A percentile compares a stretch with the other conserved stretches of the same genome.
These are phyloP conservation scores for Drosophila lowei DNA, from an alignment of 1,140 invertebrate genomes.

Conservation along the genomic window DNA sequence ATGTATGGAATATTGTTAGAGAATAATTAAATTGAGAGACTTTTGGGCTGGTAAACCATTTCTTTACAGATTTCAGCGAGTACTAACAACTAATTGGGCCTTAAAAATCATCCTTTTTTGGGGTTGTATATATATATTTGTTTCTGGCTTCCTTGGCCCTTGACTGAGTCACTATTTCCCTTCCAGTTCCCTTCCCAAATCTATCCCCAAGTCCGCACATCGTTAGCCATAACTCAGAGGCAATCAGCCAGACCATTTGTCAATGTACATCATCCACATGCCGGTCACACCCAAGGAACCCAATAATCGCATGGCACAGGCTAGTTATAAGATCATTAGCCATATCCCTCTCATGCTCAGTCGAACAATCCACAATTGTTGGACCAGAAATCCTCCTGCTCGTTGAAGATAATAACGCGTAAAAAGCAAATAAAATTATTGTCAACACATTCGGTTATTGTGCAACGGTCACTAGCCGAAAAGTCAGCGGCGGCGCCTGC, in stretches of 20 bases:
- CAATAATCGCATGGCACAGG: conserved; percentile 17
- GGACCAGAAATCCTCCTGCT: conserved; percentile 62
- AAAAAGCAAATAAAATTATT: conserved; percentile 77
- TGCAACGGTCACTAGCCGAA: conserved; percentile 44
- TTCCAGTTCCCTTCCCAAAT: too few relatives aligned
- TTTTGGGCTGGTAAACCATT: too few relatives aligned
- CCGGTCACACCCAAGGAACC: conserved; percentile 21
- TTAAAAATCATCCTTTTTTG: too few relatives aligned
- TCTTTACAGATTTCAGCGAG: too few relatives aligned
- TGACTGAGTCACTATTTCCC: too few relatives aligned
- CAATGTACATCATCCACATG: conserved; percentile 10
- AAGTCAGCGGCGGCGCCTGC: conserved; percentile 66
- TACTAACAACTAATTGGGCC: too few relatives aligned
- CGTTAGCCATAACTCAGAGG: not conserved
- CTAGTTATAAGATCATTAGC: conserved; percentile 55
- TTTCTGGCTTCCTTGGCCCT: too few relatives aligned
- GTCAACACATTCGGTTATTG: conserved; percentile 63
- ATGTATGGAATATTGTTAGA: too few relatives aligned
- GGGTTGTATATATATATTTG: too few relatives aligned
- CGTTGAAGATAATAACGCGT: conserved; percentile 27
- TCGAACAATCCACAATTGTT: conserved; percentile 54
- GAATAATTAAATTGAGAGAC: too few relatives aligned
- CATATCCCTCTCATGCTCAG: not conserved
- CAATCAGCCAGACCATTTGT: conserved; percentile 32
- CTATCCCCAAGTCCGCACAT: not conserved